Evolutionary conservation across 2,888 invertebrate genomes (phyloP).

Genomic region (Glaucopsyche alexis): DNA sequence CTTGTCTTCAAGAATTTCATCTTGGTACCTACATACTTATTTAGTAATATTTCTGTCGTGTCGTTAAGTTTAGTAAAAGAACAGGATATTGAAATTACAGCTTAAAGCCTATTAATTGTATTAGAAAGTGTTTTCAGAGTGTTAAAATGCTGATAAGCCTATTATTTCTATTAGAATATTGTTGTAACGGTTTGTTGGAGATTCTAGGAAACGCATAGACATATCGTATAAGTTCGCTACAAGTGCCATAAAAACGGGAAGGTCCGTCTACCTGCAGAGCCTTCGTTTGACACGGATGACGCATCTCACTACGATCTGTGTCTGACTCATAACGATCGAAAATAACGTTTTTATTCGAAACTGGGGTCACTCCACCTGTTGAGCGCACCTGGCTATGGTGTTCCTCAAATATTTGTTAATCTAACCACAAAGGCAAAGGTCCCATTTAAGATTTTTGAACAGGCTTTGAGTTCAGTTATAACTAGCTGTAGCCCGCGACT

Average conservation of each 20-base stretch:
- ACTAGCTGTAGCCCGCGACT: too few relatives aligned
- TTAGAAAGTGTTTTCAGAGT: too few relatives aligned
- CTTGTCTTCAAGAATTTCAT: not conserved
- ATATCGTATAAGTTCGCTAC: not conserved
- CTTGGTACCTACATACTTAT: not conserved
- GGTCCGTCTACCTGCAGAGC: constrained; percentile 21
- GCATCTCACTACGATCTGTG: constrained; percentile 22
- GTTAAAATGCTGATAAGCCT: too few relatives aligned
- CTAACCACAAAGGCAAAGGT: constrained; percentile 19
- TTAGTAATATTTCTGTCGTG: not conserved
- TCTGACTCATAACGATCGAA: constrained; percentile 18
- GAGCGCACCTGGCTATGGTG: not conserved
- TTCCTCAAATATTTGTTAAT: not conserved
- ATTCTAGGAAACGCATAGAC: not conserved
- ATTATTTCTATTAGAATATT: not conserved
- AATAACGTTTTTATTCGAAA: constrained; percentile 6
- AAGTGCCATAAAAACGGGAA: constrained; percentile 3
- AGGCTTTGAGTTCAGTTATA: constrained; percentile 33
- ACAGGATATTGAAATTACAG: too few relatives aligned
- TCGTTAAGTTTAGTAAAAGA: too few relatives aligned
- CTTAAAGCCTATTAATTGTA: too few relatives aligned
- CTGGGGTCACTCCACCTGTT: constrained; percentile 11
- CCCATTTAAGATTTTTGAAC: constrained; percentile 16
- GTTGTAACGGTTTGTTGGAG: not conserved
- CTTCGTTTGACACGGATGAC: constrained; percentile 21